Evolutionary conservation across 2,113 vertebrate species (phyloP).

Genomic region (Urocitellus parryii): DNA sequence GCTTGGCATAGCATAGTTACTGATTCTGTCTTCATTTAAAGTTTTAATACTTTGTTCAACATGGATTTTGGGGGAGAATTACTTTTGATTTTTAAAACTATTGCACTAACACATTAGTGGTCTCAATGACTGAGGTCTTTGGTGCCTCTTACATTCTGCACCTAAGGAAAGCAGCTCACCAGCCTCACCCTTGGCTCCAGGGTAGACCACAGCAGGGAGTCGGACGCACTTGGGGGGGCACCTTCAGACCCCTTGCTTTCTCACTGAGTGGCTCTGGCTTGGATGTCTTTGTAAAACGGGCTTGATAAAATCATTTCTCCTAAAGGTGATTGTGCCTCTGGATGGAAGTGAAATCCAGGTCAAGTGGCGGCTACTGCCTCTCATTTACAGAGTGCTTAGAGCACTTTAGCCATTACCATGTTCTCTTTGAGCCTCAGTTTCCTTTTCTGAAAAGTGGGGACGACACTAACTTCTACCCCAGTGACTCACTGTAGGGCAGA

Average conservation of each 20-base stretch:
- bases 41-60: neutral
- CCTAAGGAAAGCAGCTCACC: neutral
- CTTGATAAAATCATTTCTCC: neutral
- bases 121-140: neutral
- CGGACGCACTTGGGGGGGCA: too few relatives aligned
- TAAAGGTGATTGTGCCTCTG: neutral
- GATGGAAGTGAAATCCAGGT: neutral
- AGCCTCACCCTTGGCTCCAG: neutral
- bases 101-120: neutral
- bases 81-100: neutral
- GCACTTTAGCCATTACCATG: fast-evolving
- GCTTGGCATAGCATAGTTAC: neutral
- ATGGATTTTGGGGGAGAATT: neutral
- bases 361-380: neutral
- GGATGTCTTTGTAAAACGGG: neutral
- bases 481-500: neutral
- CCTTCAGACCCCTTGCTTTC: neutral
- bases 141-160: neutral
- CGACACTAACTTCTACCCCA: neutral
- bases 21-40: constrained; percentile 33
- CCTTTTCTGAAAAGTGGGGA: neutral
- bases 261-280: neutral
- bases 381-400: neutral
- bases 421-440: neutral
- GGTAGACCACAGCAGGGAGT: neutral